Evolutionary conservation across 2,797 vertebrate species (phyloP).

Genomic region (Sebastes taczanowskii): DNA sequence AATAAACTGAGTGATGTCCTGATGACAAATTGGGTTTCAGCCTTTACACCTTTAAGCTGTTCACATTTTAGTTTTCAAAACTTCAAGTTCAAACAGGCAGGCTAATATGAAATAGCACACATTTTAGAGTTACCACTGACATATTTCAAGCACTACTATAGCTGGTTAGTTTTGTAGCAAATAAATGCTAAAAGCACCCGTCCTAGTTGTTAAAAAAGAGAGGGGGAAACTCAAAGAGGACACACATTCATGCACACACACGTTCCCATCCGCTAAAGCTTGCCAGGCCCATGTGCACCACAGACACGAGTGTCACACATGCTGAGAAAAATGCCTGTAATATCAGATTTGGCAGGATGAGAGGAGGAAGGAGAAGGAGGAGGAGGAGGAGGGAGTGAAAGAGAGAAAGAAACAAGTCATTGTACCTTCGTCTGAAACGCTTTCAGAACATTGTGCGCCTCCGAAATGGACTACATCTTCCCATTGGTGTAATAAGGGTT

Average conservation of each 20-base stretch:
- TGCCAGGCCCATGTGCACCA: conserved; percentile 12
- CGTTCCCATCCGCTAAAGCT: background rate
- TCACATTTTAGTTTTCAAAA: background rate
- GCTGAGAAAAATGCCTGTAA: conserved; percentile 54
- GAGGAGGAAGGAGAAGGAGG: background rate
- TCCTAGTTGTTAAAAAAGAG: background rate
- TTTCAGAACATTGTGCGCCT: conserved; percentile 43
- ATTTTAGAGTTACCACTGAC: background rate
- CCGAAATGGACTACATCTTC: conserved; percentile 41
- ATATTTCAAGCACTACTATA: background rate
- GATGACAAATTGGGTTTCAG: too few species aligned
- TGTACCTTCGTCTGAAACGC: conserved; percentile 7
- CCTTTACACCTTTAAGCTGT: background rate
- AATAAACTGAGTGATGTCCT: background rate
- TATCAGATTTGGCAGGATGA: conserved; percentile 53
- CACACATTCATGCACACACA: background rate
- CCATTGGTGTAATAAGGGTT: conserved; percentile 37
- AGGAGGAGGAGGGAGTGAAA: background rate
- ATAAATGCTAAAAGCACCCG: background rate
- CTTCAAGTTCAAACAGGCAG: background rate
- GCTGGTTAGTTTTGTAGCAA: background rate
- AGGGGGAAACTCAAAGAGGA: background rate
- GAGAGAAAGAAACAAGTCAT: conserved; percentile 25
- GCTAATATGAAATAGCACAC: background rate
- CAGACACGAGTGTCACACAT: conserved; percentile 28